A percentile compares a stretch with the other conserved stretches of the same genome.
Evolutionary conservation across 2,888 invertebrate species (phyloP).

Genomic region (Drosophila rellima): DNA sequence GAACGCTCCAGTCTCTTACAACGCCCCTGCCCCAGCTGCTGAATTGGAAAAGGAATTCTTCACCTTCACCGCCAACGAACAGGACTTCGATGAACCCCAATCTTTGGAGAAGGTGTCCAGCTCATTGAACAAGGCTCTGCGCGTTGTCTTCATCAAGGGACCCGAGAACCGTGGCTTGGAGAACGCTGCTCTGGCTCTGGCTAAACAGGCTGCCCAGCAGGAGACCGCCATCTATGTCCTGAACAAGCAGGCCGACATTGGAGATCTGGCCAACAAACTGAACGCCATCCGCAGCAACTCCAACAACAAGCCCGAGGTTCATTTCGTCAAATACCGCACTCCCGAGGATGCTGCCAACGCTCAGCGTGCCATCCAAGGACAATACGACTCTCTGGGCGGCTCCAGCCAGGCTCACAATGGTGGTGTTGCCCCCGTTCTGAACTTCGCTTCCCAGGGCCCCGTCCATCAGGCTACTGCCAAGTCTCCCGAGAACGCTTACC

Average conservation of each 20-base stretch:
- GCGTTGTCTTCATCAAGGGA: slow-evolving; percentile 84
- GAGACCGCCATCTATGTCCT: slow-evolving; percentile 83
- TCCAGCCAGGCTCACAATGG: slow-evolving; percentile 68
- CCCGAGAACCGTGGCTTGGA: slow-evolving; percentile 82
- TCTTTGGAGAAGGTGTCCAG: slow-evolving; percentile 62
- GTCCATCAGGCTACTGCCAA: slow-evolving; percentile 56
- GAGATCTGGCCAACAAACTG: slow-evolving; percentile 76
- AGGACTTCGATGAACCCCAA: slow-evolving; percentile 75
- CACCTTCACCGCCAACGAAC: slow-evolving; percentile 83
- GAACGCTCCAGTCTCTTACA: slow-evolving; percentile 74
- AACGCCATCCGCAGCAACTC: slow-evolving; percentile 72
- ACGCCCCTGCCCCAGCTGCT: slow-evolving; percentile 76
- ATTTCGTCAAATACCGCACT: slow-evolving; percentile 84
- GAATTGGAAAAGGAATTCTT: slow-evolving; percentile 83
- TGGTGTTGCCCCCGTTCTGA: slow-evolving; percentile 80
- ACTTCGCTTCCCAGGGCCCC: slow-evolving; percentile 77
- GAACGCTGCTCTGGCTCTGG: slow-evolving; percentile 77
- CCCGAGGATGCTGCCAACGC: slow-evolving; percentile 83
- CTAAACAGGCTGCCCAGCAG: slow-evolving; percentile 79
- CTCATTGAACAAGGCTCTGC: slow-evolving; percentile 80
- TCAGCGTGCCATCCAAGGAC: slow-evolving; percentile 80
- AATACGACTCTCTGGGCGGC: slow-evolving; percentile 80
- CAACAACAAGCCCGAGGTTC: slow-evolving; percentile 82
- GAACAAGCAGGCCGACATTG: slow-evolving; percentile 81
- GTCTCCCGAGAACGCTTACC: slow-evolving; percentile 71